A percentile compares a stretch with the other conserved stretches of the same genome.
phyloP scores from a whole-genome alignment of 2,888 invertebrate species.

The Acanthosepion esculentum region DNA sequence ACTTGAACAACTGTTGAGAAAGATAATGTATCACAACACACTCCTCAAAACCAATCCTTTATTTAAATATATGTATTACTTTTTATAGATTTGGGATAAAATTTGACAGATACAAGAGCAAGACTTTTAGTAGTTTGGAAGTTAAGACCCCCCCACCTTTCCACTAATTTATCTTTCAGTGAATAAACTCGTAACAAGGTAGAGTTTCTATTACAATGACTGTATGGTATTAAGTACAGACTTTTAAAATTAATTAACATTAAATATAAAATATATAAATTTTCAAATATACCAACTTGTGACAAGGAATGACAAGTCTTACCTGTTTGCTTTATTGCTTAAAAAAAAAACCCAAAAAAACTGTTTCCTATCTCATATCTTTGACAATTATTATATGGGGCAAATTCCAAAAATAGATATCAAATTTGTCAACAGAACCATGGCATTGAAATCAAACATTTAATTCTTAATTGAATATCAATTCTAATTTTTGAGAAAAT shows the following conservation, averaged over 20 bases:
- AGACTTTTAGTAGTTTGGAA: background rate
- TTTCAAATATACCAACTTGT: background rate
- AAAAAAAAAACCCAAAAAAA: no score
- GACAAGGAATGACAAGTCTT: background rate
- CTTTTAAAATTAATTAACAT: background rate
- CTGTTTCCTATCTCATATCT: background rate
- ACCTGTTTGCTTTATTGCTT: no score
- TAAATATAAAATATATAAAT: background rate
- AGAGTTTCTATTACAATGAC: background rate
- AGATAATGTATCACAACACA: background rate
- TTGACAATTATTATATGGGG: no score
- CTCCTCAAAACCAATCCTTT: background rate
- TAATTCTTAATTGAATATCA: no score
- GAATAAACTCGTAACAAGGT: background rate
- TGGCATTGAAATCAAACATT: no score
- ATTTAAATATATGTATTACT: no score
- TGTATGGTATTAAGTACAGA: background rate
- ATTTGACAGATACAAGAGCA: background rate
- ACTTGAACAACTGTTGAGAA: background rate
- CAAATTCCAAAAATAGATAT: no score
- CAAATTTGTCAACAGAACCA: no score
- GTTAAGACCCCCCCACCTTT: background rate
- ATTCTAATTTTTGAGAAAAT: no score
- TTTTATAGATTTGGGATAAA: background rate
- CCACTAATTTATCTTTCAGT: background rate